Base-by-base conservation (phyloP, 2,888 invertebrate species). In the Andrena dorsata region DNA sequence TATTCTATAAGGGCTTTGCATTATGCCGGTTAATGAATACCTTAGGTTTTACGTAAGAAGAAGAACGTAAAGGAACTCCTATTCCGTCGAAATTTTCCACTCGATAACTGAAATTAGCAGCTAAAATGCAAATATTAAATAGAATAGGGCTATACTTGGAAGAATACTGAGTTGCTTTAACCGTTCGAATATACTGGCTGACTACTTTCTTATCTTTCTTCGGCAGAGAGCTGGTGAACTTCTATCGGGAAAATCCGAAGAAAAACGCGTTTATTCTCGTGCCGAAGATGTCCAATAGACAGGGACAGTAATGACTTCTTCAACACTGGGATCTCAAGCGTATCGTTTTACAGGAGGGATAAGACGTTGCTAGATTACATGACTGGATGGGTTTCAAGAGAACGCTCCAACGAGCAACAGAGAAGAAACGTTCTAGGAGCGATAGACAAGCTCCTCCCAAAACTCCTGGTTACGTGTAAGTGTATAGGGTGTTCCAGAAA, bases 291-390 rank as follows among this genome's bases (percentile, higher is more conserved):
- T 78, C 70, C 61, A 73, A 82, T 80, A 86, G 84, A 84, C 82
- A 81, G 88, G 77, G 65, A 66, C 79, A 78, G 85, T 90, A 90
- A 90, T 89, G 82, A 87, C 85, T 89, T 85, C 81, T 85, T 82
- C 86, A 47, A 82, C 79, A 87, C 88, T 88, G 83, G 73, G 89
- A 91, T 91, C 90, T 92, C 92, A 90, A 91, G 90, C 89, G 90
- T 92, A 92, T 92, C 91, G 83, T 90, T 91, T 92, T 91, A 90
- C 92, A 88, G 83, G 75, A 70, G 73, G 85, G 80, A 69, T 78
- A 88, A 86, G 86, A 86, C 84, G 85, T 79, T 65, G 82, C 71
- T 75, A 82, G 79, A 80, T 87, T 83, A 86, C 82, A 79, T 77
- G 85, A 79, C 79, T 84, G 73, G 80, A 60, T 69, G 70, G 68